These are phyloP conservation scores for Halcyon leucocephala DNA, from an alignment of 2,797 vertebrate species.

Conservation along the genomic window DNA sequence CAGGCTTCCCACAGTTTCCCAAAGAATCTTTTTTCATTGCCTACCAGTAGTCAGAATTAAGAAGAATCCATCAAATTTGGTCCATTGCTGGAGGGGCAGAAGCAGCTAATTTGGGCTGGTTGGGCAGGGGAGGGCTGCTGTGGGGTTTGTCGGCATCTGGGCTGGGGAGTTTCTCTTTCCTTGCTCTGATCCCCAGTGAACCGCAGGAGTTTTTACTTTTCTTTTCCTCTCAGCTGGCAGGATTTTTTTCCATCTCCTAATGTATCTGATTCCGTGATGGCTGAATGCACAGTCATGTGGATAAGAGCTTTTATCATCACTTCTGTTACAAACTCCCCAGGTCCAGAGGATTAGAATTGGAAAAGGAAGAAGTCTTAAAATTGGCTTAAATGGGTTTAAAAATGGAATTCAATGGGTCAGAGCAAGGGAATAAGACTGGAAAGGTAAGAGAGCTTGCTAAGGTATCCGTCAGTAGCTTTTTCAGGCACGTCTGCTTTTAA, in stretches of 20 bases:
- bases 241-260: not conserved
- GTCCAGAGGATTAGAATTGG: not conserved
- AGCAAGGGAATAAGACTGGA: not conserved
- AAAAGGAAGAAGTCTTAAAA: not conserved
- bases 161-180: not conserved
- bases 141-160: not conserved
- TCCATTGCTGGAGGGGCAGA: not conserved
- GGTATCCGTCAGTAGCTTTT: not conserved
- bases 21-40: not conserved
- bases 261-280: not conserved
- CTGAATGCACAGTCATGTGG: conserved; percentile 11
- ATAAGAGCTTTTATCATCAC: conserved; percentile 34
- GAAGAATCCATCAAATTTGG: not conserved
- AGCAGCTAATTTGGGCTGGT: not conserved
- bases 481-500: not conserved
- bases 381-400: conserved; percentile 35
- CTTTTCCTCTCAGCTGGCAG: not conserved
- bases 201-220: not conserved
- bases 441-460: not conserved
- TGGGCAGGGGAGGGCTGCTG: not conserved
- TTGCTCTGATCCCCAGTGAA: not conserved
- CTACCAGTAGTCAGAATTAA: not conserved
- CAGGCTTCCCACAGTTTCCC: not conserved
- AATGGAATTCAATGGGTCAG: not conserved
- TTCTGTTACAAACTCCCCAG: conserved; percentile 18